Base-by-base conservation (phyloP, 2,113 vertebrate species). In the Zosterops hypoxanthus region DNA sequence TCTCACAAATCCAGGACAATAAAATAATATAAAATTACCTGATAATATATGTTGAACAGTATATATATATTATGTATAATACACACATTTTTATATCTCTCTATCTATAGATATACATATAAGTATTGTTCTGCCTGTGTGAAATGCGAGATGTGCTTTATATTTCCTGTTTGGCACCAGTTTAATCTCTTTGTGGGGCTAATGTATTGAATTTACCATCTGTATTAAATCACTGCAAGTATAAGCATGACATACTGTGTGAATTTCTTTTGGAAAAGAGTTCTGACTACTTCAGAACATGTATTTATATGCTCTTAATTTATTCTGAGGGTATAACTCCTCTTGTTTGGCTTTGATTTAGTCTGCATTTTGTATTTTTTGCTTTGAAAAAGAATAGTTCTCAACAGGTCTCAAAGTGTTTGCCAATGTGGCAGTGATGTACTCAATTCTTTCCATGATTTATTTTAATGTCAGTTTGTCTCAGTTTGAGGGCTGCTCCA, bases 121-220 rank as follows among this genome's bases (percentile, higher is more conserved):
- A 47, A 13, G 14, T 28, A 16, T 5, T 34, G 42, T 42, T 69
- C 25, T 55, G 20, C 20, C 18, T 18, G 5, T 25, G 46, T 50
- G 75, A 57, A 69, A 64, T 4, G 18, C 0, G 1, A n/a, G 36
- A 34, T 0, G 0, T 9, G 55, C 21, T 47, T 73, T 34, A 14
- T 3, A 6, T 53, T n/a, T 69, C 61, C 9, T 28, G 29, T 34
- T 46, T 78, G 52, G 16, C 52, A 77, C 26, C 25, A 2, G 0
- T 61, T 46, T 64, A 21, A 33, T 68, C 56, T 55, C 1, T 36
- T 52, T 10, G 47, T 25, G 39, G 23, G 61, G 11, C 47, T 63
- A 33, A 66, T 6, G 18, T 5, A 12, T 19, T 44, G n/a, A 21
- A 3, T 49, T 55, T 68, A 12, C 11, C 64, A 68, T 56, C 42